Conservation (phyloP, 1,140 invertebrate species). For the Ruditapes philippinarum region DNA sequence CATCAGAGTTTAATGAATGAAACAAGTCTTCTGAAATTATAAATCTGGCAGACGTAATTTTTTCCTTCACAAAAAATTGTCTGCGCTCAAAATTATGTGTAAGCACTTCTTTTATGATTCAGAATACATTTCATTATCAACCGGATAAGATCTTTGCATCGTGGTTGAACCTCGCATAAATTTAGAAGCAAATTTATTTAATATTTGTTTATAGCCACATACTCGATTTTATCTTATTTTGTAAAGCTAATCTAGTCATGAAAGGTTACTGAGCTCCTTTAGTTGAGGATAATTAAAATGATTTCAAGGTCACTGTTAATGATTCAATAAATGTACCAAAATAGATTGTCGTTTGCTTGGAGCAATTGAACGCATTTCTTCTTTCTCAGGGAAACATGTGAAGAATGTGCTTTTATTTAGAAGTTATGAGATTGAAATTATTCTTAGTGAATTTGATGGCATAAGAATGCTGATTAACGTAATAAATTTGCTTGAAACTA, state of each 20-base stretch:
- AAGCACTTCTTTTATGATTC: not conserved
- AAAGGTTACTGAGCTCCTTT: not conserved
- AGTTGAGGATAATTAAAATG: not conserved
- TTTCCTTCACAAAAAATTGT: not conserved
- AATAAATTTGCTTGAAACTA: no score
- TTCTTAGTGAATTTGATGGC: no score
- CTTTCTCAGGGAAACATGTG: no score
- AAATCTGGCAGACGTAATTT: not conserved
- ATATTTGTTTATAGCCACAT: conserved; percentile 2
- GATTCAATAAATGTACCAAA: not conserved
- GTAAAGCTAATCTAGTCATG: not conserved
- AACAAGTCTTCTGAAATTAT: not conserved
- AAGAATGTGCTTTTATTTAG: no score
- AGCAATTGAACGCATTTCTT: no score
- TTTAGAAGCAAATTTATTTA: conserved; percentile 2
- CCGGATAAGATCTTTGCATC: not conserved
- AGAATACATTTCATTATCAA: not conserved
- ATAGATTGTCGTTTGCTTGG: not conserved
- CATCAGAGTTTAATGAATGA: no score
- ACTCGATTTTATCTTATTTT: not conserved
- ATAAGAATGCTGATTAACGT: no score
- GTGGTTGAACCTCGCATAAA: not conserved
- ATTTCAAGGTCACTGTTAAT: not conserved
- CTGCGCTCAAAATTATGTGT: not conserved
- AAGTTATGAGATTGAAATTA: no score